phyloP scores from a whole-genome alignment of 2,888 invertebrate genomes.

The Emmelina monodactyla region DNA sequence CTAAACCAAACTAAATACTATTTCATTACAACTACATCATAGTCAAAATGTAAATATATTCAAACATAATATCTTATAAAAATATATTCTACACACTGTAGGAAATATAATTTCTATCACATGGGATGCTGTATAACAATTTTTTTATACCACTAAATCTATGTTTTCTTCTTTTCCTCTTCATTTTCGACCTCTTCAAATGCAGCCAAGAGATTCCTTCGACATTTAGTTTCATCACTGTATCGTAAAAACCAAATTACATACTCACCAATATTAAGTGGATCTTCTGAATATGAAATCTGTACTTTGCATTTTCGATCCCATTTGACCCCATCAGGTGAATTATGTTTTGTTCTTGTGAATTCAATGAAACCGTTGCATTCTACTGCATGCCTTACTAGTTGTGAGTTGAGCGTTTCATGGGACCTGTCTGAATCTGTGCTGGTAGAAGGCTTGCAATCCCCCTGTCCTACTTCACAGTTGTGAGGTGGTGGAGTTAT shows the following conservation, averaged over 20 bases:
- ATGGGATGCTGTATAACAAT: not conserved
- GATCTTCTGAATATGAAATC: slow-evolving; percentile 67
- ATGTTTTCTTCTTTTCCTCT: slow-evolving; percentile 22
- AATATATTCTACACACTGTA: no score
- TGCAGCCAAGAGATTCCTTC: slow-evolving; percentile 63
- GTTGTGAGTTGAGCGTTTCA: slow-evolving; percentile 41
- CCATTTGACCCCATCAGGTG: slow-evolving; percentile 63
- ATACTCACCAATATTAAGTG: slow-evolving; percentile 59
- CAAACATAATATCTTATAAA: no score
- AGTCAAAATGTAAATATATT: no score
- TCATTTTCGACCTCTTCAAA: slow-evolving; percentile 49
- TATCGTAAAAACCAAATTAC: slow-evolving; percentile 70
- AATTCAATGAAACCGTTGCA: slow-evolving; percentile 56
- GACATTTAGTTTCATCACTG: slow-evolving; percentile 66
- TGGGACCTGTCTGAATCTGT: slow-evolving; percentile 41
- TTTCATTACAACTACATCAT: no score
- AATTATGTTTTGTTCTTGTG: slow-evolving; percentile 38
- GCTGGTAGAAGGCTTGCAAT: slow-evolving; percentile 54
- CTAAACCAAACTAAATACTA: no score
- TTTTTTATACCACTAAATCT: not conserved
- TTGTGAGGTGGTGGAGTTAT: slow-evolving; percentile 54
- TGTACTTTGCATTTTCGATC: slow-evolving; percentile 69
- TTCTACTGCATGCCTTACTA: slow-evolving; percentile 51
- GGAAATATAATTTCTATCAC: no score
- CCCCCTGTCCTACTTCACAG: slow-evolving; percentile 50